phyloP scores from a whole-genome alignment of 2,888 invertebrate species.

The Apamea epomidion region DNA sequence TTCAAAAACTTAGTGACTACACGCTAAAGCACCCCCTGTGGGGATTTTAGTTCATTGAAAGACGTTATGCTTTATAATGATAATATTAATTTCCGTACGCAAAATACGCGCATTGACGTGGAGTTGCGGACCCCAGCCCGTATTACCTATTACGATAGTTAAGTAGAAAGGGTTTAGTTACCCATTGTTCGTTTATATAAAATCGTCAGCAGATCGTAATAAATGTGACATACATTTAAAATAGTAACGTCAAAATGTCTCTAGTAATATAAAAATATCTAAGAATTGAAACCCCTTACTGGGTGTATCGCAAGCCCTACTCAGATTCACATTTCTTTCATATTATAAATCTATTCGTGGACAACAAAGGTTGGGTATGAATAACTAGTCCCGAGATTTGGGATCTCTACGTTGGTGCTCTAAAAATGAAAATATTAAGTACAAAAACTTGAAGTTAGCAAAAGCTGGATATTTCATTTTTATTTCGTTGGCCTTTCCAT shows the following conservation, averaged over 20 bases:
- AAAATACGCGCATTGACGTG: no score
- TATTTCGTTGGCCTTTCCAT: conserved; percentile 1
- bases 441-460: conserved; percentile 15
- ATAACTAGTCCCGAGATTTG: conserved; percentile 60
- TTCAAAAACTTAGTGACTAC: no score
- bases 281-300: conserved; percentile 9
- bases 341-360: conserved; percentile 61
- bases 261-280: conserved; percentile 8
- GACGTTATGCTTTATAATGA: neutral
- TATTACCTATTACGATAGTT: neutral
- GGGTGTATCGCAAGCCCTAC: conserved; percentile 7
- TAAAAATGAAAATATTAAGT: conserved; percentile 40
- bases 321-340: conserved; percentile 53
- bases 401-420: conserved; percentile 13
- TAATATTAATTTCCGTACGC: no score
- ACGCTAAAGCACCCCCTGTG: no score
- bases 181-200: no score
- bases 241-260: conserved; percentile 23
- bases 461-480: neutral
- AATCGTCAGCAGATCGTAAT: neutral
- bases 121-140: no score
- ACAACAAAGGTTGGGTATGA: conserved; percentile 57
- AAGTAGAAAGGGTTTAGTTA: neutral
- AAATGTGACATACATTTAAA: neutral
- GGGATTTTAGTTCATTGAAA: neutral